Base-by-base conservation (phyloP, 2,113 vertebrate species). In the Sinocyclocheilus maitianheensis region DNA sequence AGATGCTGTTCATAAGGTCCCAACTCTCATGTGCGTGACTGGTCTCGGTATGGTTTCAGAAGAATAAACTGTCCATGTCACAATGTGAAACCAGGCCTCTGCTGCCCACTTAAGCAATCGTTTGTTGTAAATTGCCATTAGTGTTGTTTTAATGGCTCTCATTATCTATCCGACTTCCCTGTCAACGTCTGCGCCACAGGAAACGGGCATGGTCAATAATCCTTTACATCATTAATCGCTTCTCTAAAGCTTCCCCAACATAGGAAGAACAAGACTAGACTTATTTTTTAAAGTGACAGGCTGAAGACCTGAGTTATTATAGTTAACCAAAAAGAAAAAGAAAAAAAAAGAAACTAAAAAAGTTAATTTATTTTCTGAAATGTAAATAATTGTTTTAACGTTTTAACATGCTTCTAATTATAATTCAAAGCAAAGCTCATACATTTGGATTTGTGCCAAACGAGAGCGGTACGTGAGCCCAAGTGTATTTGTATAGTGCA, bases 71-170 rank as follows among this genome's bases (percentile, higher is more conserved):
- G 76, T 26, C 86, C 76, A 74, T 89, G 86, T 85, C 86, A 85
- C 88, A 62, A 87, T 75, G 74, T 84, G 82, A 87, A 87, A 90
- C 90, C 90, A 90, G 92, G 89, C 92, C 92, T 90, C 90, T 86
- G 91, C 91, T 92, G 91, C 91, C 87, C 91, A 94, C 94, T 94
- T 95, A 95, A 95, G 93, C 91, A 92, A 93, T 93, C 92, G 93
- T 93, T 92, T 91, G 92, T 90, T 93, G 91, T 94, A 95, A 95
- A 95, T 94, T 93, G 93, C 94, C 93, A 94, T 94, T 94, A 94
- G 92, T 86, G 90, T 82, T 86, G 88, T 92, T 93, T 94, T 95
- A 95, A 95, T 95, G 93, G 90, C 92, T 92, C 93, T 93, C 91
- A 90, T 90, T 93, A 94, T 95, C 93, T 95, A 93, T 91, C 90